Percentiles rank a stretch among this genome's conserved stretches.
These are phyloP conservation scores for Larimichthys crocea DNA, from an alignment of 2,113 vertebrate species.

Conservation along the genomic window DNA sequence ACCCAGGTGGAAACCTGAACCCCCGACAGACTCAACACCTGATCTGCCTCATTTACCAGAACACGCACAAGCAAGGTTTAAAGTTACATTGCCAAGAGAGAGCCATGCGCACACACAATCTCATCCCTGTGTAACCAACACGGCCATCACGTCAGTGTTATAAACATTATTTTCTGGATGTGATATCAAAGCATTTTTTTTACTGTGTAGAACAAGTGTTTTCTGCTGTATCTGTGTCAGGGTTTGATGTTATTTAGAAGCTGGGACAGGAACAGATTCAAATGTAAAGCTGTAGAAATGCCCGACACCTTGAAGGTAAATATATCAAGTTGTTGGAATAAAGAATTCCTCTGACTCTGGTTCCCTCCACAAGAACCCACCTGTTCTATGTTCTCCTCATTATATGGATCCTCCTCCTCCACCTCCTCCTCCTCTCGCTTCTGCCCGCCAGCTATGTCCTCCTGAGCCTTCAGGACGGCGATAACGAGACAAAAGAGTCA, in stretches of 20 bases:
- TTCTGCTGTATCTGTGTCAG: neutral
- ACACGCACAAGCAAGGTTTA: conserved; percentile 32
- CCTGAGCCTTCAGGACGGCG: conserved; percentile 86
- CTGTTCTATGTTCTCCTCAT: conserved; percentile 90
- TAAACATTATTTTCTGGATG: neutral
- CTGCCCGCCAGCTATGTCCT: conserved; percentile 90
- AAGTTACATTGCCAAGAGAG: conserved; percentile 47
- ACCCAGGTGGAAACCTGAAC: conserved; percentile 53
- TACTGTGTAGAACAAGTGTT: neutral
- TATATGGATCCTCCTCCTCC: conserved; percentile 90
- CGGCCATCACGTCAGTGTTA: neutral
- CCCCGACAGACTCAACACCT: conserved; percentile 48
- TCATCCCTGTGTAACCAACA: neutral
- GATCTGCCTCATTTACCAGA: conserved; percentile 56
- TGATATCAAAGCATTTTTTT: neutral
- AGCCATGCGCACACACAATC: neutral
- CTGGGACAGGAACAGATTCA: neutral
- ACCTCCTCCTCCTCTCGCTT: conserved; percentile 86
- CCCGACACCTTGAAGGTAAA: no score
- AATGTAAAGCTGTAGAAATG: no score
- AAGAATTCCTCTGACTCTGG: neutral
- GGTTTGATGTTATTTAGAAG: neutral
- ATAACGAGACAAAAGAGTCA: neutral
- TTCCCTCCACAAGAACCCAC: conserved; percentile 75
- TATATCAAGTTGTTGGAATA: neutral